Percentiles rank a stretch among this genome's conserved stretches.
These are phyloP conservation scores for Mesorhabditis spiculigera DNA, from an alignment of 2,888 invertebrate species.

Conservation along the genomic window DNA sequence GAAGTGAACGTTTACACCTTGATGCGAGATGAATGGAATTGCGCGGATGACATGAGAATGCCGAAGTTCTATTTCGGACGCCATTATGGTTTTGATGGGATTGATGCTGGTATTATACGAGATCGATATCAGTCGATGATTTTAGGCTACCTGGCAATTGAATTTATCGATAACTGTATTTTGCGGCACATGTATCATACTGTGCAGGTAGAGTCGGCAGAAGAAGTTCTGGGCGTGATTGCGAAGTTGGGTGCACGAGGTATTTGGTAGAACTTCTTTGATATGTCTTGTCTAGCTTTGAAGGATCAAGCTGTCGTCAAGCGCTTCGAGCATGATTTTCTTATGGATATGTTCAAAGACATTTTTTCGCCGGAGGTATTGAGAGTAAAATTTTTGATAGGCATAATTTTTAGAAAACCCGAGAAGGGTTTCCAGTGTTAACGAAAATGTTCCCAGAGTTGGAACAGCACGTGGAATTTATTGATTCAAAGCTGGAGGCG, in stretches of 20 bases:
- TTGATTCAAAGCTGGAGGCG: neutral
- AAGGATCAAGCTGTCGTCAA: neutral
- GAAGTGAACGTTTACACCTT: neutral
- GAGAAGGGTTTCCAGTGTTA: no score
- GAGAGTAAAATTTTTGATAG: no score
- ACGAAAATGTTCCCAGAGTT: no score
- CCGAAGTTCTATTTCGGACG: neutral
- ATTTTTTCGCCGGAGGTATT: no score
- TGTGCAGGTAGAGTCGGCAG: neutral
- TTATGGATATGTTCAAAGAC: no score
- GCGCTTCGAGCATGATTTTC: neutral
- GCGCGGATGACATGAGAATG: neutral
- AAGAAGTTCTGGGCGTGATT: neutral
- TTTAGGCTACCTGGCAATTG: neutral
- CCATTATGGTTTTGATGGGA: neutral
- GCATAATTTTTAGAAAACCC: no score
- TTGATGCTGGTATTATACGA: neutral
- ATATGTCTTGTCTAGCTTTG: neutral
- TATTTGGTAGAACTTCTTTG: neutral
- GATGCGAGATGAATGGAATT: neutral
- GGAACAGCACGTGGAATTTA: neutral
- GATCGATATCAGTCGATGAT: neutral
- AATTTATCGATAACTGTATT: neutral
- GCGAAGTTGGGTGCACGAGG: neutral
- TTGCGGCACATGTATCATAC: neutral